A percentile compares a stretch with the other conserved stretches of the same genome.
These are phyloP conservation scores for Choristoneura fumiferana DNA, from an alignment of 1,140 invertebrate genomes.

Conservation along the genomic window DNA sequence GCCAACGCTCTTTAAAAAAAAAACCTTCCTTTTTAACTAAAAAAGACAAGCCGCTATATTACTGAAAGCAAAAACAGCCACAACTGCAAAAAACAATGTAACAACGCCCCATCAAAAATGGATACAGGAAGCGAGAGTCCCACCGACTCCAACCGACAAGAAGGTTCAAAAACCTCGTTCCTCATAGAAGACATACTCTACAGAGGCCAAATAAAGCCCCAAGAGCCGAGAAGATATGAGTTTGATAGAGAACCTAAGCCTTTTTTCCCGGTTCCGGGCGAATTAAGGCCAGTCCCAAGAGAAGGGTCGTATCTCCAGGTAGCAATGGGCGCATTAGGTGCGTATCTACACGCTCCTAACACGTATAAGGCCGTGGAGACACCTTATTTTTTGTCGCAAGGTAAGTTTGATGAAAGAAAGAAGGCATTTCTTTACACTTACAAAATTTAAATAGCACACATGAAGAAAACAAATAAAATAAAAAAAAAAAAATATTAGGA, in stretches of 20 bases:
- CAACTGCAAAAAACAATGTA: too few relatives aligned
- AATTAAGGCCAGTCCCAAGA: conserved; percentile 66
- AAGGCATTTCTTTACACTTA: too few relatives aligned
- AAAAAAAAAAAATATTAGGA: too few relatives aligned
- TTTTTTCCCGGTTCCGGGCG: conserved; percentile 61
- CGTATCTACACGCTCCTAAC: conserved; percentile 80
- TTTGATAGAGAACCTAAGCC: conserved; percentile 52
- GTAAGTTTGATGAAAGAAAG: too few relatives aligned
- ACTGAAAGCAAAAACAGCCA: too few relatives aligned
- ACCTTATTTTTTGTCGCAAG: conserved; percentile 84
- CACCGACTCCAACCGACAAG: conserved; percentile 51
- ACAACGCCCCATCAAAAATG: conserved; percentile 40
- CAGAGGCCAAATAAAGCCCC: conserved; percentile 72
- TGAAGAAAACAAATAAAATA: too few relatives aligned
- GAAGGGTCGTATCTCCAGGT: conserved; percentile 82
- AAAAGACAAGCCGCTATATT: too few relatives aligned
- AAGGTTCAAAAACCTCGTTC: conserved; percentile 81
- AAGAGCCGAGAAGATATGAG: conserved; percentile 46
- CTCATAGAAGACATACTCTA: conserved; percentile 90
- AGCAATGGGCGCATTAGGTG: conserved; percentile 80
- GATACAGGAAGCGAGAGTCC: conserved; percentile 61
- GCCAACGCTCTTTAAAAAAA: too few relatives aligned
- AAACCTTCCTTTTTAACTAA: too few relatives aligned
- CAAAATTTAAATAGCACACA: too few relatives aligned
- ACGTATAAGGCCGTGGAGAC: conserved; percentile 82